Base-by-base conservation (phyloP, 2,888 invertebrate species). In the Acleris laterana region DNA sequence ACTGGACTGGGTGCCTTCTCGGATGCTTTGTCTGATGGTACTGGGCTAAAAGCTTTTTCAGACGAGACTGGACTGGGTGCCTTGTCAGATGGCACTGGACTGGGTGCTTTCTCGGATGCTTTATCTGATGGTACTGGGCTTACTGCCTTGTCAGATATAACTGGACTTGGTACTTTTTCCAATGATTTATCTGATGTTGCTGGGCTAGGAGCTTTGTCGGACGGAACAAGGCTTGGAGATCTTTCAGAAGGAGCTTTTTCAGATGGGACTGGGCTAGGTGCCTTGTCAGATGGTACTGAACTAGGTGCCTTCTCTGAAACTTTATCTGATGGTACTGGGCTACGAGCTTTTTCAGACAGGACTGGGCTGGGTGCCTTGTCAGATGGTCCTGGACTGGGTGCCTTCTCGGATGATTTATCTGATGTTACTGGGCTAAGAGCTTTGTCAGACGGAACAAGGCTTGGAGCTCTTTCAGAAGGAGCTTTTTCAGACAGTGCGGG, bases 261-360 rank as follows among this genome's bases (percentile, higher is more conserved):
- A 13, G 44, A 63, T 66, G 5, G 61, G 28, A 2, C 53, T 55
- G 55, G 55, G 17, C 63, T 60, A 0, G 59, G 38, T 17, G 42
- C 42, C 13, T 38, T 49, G 2, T 60, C 56, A 32, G 22, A 55
- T 13, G 42, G 48, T 20, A 7, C 32, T 19, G 52, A 46, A n/a
- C 57, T 58, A 1, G 17, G 22, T 1, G 3, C 62, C 19, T 71
- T 70, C 0, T 71, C 71, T 2, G 53, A 38, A 13, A 52, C 63
- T 25, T 70, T 70, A 0, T 71, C 71, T 4, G 53, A 38, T 13
- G 55, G 63, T 0, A 48, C 49, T 3, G 64, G 68, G 48, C 69
- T 73, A 2, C 1, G 19, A 22, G 56, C 28, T 20, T 32, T 51
- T 1, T 69, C 71, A 1, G 62, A 68, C 3, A 25, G 50, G 44